Conservation (phyloP, 2,888 invertebrate genomes). For the Desoria tigrina region DNA sequence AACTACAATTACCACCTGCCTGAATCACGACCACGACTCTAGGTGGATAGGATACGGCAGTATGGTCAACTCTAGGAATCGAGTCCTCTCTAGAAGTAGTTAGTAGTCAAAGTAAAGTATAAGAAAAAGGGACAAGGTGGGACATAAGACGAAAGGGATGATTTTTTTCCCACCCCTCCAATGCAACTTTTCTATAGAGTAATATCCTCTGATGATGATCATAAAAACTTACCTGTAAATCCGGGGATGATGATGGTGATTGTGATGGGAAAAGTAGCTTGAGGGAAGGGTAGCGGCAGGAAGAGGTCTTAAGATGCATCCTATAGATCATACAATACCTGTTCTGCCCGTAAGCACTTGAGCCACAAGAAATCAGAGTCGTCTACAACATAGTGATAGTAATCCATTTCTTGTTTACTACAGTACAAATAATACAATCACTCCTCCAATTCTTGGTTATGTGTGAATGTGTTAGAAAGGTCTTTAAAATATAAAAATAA, state of each 20-base stretch:
- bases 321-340: constrained; percentile 1
- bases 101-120: not conserved
- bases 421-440: too few species aligned
- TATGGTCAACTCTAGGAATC: constrained; percentile 13
- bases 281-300: constrained; percentile 25
- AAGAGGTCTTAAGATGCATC: constrained; percentile 17
- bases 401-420: too few species aligned
- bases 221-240: constrained; percentile 11
- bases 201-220: too few species aligned
- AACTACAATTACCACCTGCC: constrained; percentile 15
- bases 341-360: constrained; percentile 7
- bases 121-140: not conserved
- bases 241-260: constrained; percentile 16
- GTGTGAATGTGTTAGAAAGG: too few species aligned
- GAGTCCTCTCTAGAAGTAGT: not conserved
- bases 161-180: not conserved
- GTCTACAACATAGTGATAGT: not conserved
- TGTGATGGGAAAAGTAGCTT: constrained; percentile 14
- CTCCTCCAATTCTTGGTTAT: too few species aligned
- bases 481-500: too few species aligned
- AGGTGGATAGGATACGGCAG: too few species aligned
- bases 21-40: constrained; percentile 19
- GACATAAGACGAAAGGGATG: not conserved
- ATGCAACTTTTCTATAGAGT: not conserved
- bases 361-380: constrained; percentile 2